phyloP scores from a whole-genome alignment of 2,797 vertebrate species.

The Uromys caudimaculatus region DNA sequence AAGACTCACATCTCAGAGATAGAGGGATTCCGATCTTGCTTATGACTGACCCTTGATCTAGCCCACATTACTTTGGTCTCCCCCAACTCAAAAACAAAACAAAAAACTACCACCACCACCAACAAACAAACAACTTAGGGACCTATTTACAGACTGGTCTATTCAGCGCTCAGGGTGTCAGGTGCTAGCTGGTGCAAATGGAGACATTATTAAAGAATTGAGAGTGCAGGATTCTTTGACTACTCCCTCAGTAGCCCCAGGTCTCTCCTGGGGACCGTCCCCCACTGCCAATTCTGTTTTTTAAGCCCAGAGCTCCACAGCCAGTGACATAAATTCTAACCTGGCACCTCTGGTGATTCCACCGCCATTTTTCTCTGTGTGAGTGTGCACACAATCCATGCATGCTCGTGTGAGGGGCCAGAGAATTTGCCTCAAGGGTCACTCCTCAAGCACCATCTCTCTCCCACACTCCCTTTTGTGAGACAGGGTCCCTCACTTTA shows the following conservation, averaged over 20 bases:
- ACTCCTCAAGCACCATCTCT: background rate
- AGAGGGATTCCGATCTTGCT: background rate
- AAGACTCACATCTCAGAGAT: background rate
- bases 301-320: background rate
- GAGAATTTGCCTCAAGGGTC: background rate
- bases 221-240: background rate
- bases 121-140: background rate
- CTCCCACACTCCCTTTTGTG: background rate
- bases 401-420: background rate
- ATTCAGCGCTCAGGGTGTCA: no score
- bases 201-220: background rate
- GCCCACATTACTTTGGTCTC: background rate
- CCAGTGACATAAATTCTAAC: background rate
- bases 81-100: background rate
- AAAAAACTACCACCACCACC: background rate
- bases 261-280: fast-evolving
- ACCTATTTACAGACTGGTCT: background rate
- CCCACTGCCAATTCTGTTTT: background rate
- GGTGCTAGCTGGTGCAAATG: background rate
- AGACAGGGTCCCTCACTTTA: background rate
- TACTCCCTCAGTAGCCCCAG: background rate
- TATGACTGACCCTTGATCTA: background rate
- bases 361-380: background rate
- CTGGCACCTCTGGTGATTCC: background rate
- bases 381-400: background rate